Evolutionary conservation across 2,113 vertebrate genomes (phyloP).

Genomic region (Labrus mixtus): DNA sequence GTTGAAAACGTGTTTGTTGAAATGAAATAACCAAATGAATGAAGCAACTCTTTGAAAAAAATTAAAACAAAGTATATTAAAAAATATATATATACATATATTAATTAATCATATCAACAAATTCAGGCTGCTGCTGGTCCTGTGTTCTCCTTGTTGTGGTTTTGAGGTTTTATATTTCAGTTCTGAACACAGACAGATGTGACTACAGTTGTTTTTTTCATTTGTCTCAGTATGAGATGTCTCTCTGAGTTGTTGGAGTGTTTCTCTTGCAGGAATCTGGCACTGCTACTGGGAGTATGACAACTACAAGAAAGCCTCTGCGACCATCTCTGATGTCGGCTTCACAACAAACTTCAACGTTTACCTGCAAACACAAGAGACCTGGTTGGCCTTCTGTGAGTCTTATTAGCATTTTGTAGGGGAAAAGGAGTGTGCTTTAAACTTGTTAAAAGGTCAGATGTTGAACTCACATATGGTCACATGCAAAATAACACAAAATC

Average conservation of each 20-base stretch:
- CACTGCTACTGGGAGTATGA: conserved; percentile 89
- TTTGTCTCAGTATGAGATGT: not conserved
- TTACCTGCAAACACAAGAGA: conserved; percentile 89
- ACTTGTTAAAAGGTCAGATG: not conserved
- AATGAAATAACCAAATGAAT: too few species aligned
- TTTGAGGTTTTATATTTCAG: too few species aligned
- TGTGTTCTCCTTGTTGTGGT: too few species aligned
- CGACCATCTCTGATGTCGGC: conserved; percentile 81
- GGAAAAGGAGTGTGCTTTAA: not conserved
- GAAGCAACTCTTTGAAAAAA: too few species aligned
- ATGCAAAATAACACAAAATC: not conserved
- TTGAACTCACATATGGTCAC: too few species aligned
- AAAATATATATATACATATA: too few species aligned
- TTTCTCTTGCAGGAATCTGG: conserved; percentile 85
- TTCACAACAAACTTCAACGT: conserved; percentile 85
- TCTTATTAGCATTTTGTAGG: conserved; percentile 23
- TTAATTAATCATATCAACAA: too few species aligned
- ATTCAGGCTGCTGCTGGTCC: too few species aligned
- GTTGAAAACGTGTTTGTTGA: too few species aligned
- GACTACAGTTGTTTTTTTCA: too few species aligned
- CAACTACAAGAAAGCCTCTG: conserved; percentile 54
- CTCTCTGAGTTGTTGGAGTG: not conserved
- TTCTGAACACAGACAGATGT: too few species aligned
- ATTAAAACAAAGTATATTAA: too few species aligned
- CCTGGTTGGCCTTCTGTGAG: conserved; percentile 92